Evolutionary conservation across 2,113 vertebrate species (phyloP).

Genomic region (Lichenostomus cassidix): DNA sequence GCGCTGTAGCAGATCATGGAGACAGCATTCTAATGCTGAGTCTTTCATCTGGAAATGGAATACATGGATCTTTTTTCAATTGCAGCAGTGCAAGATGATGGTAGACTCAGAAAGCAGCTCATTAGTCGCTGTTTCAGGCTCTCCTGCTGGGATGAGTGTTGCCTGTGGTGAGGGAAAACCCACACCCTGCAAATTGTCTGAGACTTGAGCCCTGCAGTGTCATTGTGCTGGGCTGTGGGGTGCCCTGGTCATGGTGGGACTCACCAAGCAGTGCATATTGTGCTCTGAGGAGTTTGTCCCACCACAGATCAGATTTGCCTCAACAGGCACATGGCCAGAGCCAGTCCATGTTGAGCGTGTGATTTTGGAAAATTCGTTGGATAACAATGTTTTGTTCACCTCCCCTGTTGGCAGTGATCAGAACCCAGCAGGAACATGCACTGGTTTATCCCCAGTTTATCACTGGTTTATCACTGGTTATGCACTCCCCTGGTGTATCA

Average conservation of each 20-base stretch:
- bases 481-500: neutral
- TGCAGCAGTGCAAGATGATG: neutral
- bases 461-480: too few relatives aligned
- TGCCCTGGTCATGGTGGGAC: neutral
- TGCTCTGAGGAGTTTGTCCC: neutral
- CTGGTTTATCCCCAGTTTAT: neutral
- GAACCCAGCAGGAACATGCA: neutral
- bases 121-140: neutral
- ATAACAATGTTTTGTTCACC: neutral
- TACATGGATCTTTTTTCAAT: neutral
- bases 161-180: neutral
- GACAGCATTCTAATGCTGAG: neutral
- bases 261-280: neutral
- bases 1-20: neutral
- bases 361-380: neutral
- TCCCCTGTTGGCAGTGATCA: neutral
- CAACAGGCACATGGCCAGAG: neutral
- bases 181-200: neutral
- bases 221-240: neutral
- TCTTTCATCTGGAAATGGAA: slow-evolving; percentile 39
- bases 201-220: neutral
- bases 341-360: neutral
- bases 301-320: neutral
- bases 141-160: neutral
- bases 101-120: neutral